These are phyloP conservation scores for Muntiacus reevesi DNA, from an alignment of 2,113 vertebrate genomes.

Conservation along the genomic window DNA sequence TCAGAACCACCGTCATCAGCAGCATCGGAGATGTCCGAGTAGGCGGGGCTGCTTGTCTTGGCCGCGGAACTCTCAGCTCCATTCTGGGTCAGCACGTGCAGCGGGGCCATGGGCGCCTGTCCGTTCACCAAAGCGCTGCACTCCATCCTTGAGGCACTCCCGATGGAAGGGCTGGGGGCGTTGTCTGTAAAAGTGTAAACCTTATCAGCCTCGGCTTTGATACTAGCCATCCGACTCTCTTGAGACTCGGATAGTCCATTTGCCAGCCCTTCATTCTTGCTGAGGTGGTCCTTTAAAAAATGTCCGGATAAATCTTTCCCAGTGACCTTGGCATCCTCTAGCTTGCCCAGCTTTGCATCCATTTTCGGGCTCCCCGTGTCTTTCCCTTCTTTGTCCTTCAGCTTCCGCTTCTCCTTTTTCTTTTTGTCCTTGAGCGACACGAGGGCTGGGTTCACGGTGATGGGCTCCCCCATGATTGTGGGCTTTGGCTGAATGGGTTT, in stretches of 20 bases:
- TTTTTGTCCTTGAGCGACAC: constrained; percentile 93
- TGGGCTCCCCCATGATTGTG: constrained; percentile 92
- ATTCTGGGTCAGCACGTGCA: constrained; percentile 84
- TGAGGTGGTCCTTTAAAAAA: constrained; percentile 97
- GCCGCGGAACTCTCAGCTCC: constrained; percentile 82
- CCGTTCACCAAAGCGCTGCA: constrained; percentile 87
- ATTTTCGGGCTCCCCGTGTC: constrained; percentile 87
- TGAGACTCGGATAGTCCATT: constrained; percentile 92
- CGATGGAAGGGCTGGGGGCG: constrained; percentile 97
- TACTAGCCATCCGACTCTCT: constrained; percentile 98
- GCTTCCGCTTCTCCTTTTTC: constrained; percentile 95
- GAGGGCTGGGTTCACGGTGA: constrained; percentile 90
- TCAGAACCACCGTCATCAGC: constrained; percentile 95
- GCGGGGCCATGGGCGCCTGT: constrained; percentile 81
- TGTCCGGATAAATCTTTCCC: constrained; percentile 92
- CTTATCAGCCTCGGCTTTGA: constrained; percentile 98
- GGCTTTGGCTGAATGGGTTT: constrained; percentile 99
- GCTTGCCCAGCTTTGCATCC: constrained; percentile 87
- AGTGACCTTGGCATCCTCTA: constrained; percentile 89
- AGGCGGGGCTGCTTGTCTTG: constrained; percentile 98
- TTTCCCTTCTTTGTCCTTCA: constrained; percentile 95
- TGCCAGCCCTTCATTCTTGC: constrained; percentile 90
- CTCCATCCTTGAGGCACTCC: constrained; percentile 91
- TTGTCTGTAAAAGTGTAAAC: constrained; percentile 99
- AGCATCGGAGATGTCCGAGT: constrained; percentile 97